Percentiles rank a stretch among this genome's conserved stretches.
Evolutionary conservation across 2,888 invertebrate genomes (phyloP).

Genomic region (Tenthredo amoena): DNA sequence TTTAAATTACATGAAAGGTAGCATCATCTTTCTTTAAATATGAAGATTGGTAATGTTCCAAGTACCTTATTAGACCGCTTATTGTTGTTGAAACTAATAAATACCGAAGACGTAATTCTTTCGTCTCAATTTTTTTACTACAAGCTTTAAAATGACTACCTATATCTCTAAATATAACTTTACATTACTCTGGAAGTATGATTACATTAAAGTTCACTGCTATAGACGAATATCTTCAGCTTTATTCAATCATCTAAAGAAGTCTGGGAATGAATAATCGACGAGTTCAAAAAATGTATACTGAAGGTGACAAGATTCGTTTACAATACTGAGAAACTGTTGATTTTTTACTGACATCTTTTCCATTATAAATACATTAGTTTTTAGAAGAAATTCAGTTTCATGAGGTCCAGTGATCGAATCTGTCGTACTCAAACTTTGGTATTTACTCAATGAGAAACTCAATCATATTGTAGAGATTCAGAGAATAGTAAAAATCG

Average conservation of each 20-base stretch:
- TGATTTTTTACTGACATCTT: neutral
- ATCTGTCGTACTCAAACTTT: neutral
- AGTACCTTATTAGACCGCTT: neutral
- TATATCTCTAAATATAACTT: neutral
- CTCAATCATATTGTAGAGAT: neutral
- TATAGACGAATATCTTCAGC: neutral
- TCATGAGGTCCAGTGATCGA: neutral
- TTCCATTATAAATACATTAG: neutral
- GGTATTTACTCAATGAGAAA: neutral
- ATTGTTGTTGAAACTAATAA: neutral
- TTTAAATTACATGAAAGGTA: neutral
- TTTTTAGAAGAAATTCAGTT: neutral
- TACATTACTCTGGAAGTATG: neutral
- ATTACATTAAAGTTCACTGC: constrained; percentile 10
- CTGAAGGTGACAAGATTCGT: neutral
- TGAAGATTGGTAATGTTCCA: neutral
- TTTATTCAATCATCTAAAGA: constrained; percentile 42
- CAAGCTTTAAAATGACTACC: neutral
- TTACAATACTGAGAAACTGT: neutral
- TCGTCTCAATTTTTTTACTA: neutral
- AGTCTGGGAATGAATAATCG: constrained; percentile 13
- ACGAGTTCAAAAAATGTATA: neutral
- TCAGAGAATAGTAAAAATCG: neutral
- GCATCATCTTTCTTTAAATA: neutral
- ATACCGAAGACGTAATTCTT: neutral